A percentile compares a stretch with the other conserved stretches of the same genome.
Evolutionary conservation across 1,140 invertebrate species (phyloP).

Genomic region (Drepana arcuata): DNA sequence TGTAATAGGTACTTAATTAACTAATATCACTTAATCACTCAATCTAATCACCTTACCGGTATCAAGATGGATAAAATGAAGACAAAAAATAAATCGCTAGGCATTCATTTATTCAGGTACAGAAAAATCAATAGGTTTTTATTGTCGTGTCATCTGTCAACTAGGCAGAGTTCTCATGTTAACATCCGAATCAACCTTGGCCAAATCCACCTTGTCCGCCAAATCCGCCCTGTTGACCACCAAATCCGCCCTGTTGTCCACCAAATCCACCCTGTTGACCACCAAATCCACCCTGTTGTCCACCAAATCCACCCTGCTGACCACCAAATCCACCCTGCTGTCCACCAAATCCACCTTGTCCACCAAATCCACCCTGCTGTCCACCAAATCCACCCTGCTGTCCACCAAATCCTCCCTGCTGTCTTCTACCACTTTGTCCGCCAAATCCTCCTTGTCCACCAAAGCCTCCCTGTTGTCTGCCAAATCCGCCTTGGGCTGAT

Average conservation of each 20-base stretch:
- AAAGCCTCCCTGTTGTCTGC: neutral
- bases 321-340: neutral
- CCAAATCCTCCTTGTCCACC: neutral
- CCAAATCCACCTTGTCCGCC: conserved; percentile 12
- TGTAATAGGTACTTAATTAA: too few relatives aligned
- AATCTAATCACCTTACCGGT: too few relatives aligned
- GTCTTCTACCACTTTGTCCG: too few relatives aligned
- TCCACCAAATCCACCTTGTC: conserved; percentile 7
- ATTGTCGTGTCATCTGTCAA: too few relatives aligned
- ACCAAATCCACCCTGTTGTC: conserved; percentile 2
- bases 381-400: conserved; percentile 2
- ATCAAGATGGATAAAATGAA: too few relatives aligned
- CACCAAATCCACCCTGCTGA: conserved; percentile 2
- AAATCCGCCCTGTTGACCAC: conserved; percentile 6
- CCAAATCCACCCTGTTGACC: conserved; percentile 3
- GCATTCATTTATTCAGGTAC: too few relatives aligned
- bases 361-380: conserved; percentile 5
- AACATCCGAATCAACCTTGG: conserved; percentile 4
- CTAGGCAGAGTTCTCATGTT: too few relatives aligned
- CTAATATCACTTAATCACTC: too few relatives aligned
- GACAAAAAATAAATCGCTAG: too few relatives aligned
- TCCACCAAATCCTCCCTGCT: conserved; percentile 3
- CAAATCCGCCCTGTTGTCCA: conserved; percentile 4
- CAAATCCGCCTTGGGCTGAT: conserved; percentile 7
- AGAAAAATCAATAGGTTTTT: too few relatives aligned